Conservation (phyloP, 1,140 invertebrate genomes). For the Penaeus chinensis region DNA sequence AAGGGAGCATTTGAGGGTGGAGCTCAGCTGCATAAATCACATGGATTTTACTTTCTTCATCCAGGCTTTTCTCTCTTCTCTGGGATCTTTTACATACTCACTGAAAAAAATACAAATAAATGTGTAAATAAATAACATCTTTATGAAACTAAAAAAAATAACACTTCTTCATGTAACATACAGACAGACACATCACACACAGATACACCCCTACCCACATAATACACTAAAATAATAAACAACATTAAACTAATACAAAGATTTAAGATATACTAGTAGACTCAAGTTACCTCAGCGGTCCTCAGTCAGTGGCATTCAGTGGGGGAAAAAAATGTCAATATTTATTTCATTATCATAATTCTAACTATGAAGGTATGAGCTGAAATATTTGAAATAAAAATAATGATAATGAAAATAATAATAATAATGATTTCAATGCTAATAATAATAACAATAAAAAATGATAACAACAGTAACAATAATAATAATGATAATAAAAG, state of each 20-base stretch:
- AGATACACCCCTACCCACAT: background rate
- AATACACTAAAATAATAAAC: background rate
- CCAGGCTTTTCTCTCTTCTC: slow-evolving; percentile 51
- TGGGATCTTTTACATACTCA: slow-evolving; percentile 49
- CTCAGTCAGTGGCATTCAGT: slow-evolving; percentile 56
- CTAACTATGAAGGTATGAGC: too few species aligned
- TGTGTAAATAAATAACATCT: background rate
- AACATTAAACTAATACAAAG: background rate
- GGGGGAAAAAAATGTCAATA: slow-evolving; percentile 16
- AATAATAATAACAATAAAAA: too few species aligned
- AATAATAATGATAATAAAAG: too few species aligned
- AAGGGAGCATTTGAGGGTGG: too few species aligned
- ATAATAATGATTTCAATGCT: too few species aligned
- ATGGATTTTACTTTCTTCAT: slow-evolving; percentile 39
- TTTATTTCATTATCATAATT: too few species aligned
- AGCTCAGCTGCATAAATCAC: background rate
- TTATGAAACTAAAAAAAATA: background rate
- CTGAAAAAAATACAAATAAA: slow-evolving; percentile 7
- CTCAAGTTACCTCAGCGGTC: slow-evolving; percentile 43
- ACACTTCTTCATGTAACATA: too few species aligned
- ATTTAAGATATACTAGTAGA: background rate
- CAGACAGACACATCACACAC: too few species aligned
- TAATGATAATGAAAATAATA: too few species aligned
- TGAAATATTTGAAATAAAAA: too few species aligned
- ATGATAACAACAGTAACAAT: too few species aligned